phyloP scores from a whole-genome alignment of 2,113 vertebrate genomes.

The Haliaeetus leucogaster region DNA sequence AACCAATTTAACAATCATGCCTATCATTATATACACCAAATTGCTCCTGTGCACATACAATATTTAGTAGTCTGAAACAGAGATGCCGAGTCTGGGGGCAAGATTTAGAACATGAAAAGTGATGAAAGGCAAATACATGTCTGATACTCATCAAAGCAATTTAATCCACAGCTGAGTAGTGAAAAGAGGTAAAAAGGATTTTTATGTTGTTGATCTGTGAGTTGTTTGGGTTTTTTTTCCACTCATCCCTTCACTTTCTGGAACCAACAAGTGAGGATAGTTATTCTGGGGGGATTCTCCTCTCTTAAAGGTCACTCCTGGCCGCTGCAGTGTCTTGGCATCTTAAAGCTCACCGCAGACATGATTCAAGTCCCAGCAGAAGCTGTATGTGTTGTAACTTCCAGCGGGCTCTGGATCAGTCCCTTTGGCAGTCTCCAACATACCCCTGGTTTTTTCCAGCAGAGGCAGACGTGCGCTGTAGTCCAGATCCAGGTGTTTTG shows the following conservation, averaged over 20 bases:
- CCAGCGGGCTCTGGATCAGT: not conserved
- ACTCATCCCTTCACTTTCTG: not conserved
- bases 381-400: not conserved
- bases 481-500: not conserved
- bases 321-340: not conserved
- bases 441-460: not conserved
- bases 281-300: not conserved
- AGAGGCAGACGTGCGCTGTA: not conserved
- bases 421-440: not conserved
- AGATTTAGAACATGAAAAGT: not conserved
- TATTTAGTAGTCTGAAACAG: conserved; percentile 17
- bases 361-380: not conserved
- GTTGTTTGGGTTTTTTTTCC: not conserved
- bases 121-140: conserved; percentile 43
- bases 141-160: conserved; percentile 34
- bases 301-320: not conserved
- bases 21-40: conserved; percentile 24
- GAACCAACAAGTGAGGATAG: not conserved
- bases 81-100: not conserved
- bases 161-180: not conserved
- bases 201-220: not conserved
- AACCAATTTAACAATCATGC: conserved; percentile 36
- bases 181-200: not conserved
- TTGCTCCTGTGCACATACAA: not conserved
- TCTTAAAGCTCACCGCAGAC: not conserved